Conservation (phyloP, 2,113 vertebrate genomes). For the Ascaphus truei region DNA sequence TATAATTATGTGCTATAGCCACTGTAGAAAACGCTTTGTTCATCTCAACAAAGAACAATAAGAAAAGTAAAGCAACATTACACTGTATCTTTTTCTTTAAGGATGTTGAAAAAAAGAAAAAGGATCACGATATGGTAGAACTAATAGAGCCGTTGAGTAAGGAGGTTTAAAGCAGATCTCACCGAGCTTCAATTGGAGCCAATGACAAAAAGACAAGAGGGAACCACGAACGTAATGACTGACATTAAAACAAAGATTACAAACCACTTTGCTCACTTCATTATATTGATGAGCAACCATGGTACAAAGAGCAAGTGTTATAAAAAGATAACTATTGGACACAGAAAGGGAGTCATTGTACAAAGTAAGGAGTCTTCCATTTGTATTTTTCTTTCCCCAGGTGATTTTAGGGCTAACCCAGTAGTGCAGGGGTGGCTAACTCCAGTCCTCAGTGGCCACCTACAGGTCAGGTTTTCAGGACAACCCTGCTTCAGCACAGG, state of each 20-base stretch:
- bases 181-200: slow-evolving; percentile 67
- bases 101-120: slow-evolving; percentile 63
- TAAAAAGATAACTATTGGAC: neutral
- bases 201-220: slow-evolving; percentile 66
- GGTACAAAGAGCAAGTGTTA: slow-evolving; percentile 45
- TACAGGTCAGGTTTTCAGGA: no score
- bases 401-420: neutral
- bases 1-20: slow-evolving; percentile 80
- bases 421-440: no score
- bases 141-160: slow-evolving; percentile 79
- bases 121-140: slow-evolving; percentile 68
- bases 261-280: slow-evolving; percentile 55
- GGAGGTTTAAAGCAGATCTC: slow-evolving; percentile 71
- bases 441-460: no score
- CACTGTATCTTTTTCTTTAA: slow-evolving; percentile 78
- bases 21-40: slow-evolving; percentile 79
- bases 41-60: slow-evolving; percentile 80
- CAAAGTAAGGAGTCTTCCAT: no score
- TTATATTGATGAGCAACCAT: slow-evolving; percentile 62
- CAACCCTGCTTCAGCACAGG: no score
- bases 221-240: slow-evolving; percentile 63
- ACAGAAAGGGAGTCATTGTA: slow-evolving; percentile 29
- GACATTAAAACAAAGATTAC: slow-evolving; percentile 64
- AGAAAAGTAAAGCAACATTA: slow-evolving; percentile 75
- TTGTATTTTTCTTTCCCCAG: no score